Percentiles rank a stretch among this genome's conserved stretches.
Conservation (phyloP, 1,140 invertebrate genomes). For the Limonius californicus region DNA sequence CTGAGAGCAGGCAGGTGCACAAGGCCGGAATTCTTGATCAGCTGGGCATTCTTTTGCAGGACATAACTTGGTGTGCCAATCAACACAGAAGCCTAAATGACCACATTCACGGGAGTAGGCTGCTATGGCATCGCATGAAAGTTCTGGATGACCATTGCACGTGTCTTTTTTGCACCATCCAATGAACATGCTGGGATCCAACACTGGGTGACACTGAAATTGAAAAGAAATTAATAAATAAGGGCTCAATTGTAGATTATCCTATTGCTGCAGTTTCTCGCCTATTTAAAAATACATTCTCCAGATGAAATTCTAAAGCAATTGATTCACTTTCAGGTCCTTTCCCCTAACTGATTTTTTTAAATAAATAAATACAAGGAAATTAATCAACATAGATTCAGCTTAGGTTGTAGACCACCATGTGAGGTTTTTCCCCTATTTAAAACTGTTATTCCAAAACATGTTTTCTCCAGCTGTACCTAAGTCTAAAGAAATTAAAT, state of each 20-base stretch:
- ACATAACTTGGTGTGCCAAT: slow-evolving; percentile 65
- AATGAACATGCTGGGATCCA: slow-evolving; percentile 65
- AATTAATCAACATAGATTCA: too few relatives aligned
- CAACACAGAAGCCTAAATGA: slow-evolving; percentile 61
- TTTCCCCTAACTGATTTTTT: too few relatives aligned
- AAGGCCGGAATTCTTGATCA: slow-evolving; percentile 65
- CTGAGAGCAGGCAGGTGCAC: slow-evolving; percentile 61
- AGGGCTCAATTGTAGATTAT: too few relatives aligned
- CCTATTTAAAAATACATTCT: background rate
- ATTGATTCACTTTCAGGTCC: too few relatives aligned
- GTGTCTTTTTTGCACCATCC: slow-evolving; percentile 66
- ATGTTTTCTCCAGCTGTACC: too few relatives aligned
- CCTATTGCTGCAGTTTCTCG: background rate
- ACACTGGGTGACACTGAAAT: slow-evolving; percentile 62
- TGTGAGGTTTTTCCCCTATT: too few relatives aligned
- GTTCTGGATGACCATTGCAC: slow-evolving; percentile 54
- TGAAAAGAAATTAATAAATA: background rate
- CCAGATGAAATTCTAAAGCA: too few relatives aligned
- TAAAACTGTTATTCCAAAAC: too few relatives aligned
- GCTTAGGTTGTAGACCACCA: too few relatives aligned
- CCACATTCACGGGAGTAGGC: slow-evolving; percentile 71
- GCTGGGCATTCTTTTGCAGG: slow-evolving; percentile 55
- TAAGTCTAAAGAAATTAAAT: too few relatives aligned
- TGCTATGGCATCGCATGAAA: slow-evolving; percentile 62
- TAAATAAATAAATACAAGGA: too few relatives aligned